These are phyloP conservation scores for Dinomys branickii DNA, from an alignment of 2,113 vertebrate genomes.

Conservation along the genomic window DNA sequence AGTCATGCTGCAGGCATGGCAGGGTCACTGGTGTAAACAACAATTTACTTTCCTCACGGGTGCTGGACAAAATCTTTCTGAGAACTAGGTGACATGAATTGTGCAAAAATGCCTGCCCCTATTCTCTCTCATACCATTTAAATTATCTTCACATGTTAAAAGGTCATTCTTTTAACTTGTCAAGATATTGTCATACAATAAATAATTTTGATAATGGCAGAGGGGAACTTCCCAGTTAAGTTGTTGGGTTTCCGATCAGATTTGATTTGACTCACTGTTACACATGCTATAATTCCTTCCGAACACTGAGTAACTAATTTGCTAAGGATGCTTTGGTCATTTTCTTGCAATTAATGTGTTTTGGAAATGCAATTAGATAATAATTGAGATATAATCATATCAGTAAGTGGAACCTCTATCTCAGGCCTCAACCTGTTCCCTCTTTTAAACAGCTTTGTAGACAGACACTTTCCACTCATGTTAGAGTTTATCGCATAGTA, in stretches of 20 bases:
- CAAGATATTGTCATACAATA: not conserved
- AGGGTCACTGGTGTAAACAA: not conserved
- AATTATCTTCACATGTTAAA: not conserved
- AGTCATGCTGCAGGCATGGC: not conserved
- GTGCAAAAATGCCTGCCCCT: not conserved
- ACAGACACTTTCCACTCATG: not conserved
- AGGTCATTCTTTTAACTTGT: not conserved
- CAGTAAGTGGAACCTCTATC: not conserved
- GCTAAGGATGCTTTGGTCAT: not conserved
- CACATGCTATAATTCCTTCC: not conserved
- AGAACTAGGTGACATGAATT: not conserved
- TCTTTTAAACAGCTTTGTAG: not conserved
- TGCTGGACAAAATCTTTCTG: not conserved
- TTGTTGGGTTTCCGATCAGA: not conserved
- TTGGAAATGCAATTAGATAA: not conserved
- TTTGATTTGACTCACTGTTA: not conserved
- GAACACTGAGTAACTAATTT: not conserved
- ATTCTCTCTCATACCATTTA: not conserved
- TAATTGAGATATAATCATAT: not conserved
- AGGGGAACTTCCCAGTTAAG: not conserved
- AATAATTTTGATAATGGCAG: not conserved
- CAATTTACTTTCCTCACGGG: not conserved
- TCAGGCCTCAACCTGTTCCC: not conserved
- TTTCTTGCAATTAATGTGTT: not conserved
- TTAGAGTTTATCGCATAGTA: not conserved